A percentile compares a stretch with the other conserved stretches of the same genome.
Conservation (phyloP, 2,888 invertebrate species). For the Drosophila gaucha region DNA sequence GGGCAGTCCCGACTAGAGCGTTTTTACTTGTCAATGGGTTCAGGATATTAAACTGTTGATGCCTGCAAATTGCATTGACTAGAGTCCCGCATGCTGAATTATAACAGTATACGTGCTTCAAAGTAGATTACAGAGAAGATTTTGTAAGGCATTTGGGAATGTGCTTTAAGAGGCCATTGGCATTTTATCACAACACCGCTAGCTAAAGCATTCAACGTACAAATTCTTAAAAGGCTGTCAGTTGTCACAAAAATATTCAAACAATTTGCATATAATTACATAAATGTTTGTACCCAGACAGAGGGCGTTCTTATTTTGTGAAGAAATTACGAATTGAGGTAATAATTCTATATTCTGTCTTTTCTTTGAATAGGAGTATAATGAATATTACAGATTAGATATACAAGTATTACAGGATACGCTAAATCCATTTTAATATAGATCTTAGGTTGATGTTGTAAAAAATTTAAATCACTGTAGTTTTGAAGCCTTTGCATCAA, state of each 20-base stretch:
- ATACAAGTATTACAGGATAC: too few relatives aligned
- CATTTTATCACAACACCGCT: neutral
- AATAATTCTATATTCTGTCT: too few relatives aligned
- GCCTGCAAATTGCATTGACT: constrained; percentile 40
- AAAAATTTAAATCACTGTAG: too few relatives aligned
- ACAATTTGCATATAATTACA: constrained; percentile 52
- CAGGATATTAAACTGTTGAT: constrained; percentile 3
- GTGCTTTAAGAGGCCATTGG: constrained; percentile 3
- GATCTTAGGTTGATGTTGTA: too few relatives aligned
- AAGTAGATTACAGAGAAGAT: neutral
- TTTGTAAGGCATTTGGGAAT: neutral
- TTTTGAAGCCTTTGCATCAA: too few relatives aligned
- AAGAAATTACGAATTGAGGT: neutral
- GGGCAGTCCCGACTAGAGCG: too few relatives aligned
- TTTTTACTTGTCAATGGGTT: too few relatives aligned
- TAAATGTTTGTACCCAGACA: constrained; percentile 16
- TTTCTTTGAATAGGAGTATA: too few relatives aligned
- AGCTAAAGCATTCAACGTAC: constrained; percentile 24
- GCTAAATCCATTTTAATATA: too few relatives aligned
- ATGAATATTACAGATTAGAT: too few relatives aligned
- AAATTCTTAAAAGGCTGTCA: constrained; percentile 10
- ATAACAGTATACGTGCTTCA: constrained; percentile 12
- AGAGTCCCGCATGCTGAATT: constrained; percentile 7
- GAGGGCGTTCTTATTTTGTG: neutral
- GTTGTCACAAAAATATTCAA: constrained; percentile 47